A percentile compares a stretch with the other conserved stretches of the same genome.
Evolutionary conservation across 1,140 invertebrate genomes (phyloP).

Genomic region (Zophobas morio): DNA sequence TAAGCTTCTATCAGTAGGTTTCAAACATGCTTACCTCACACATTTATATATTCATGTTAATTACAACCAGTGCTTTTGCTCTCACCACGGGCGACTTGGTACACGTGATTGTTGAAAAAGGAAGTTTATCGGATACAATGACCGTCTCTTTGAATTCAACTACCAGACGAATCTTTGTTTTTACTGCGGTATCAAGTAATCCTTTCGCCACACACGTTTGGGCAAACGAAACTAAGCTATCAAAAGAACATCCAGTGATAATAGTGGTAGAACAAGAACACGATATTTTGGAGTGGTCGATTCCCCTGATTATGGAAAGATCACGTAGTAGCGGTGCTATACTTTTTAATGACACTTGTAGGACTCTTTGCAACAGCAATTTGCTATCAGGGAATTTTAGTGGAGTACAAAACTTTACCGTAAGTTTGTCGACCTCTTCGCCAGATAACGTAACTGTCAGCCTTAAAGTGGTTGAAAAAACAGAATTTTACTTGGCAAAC

Average conservation of each 20-base stretch:
- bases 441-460: conserved; percentile 68
- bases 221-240: neutral
- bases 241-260: neutral
- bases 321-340: neutral
- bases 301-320: neutral
- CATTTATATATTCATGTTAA: too few species aligned
- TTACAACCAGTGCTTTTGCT: too few species aligned
- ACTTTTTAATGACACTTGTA: neutral
- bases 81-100: too few species aligned
- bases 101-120: too few species aligned
- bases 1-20: too few species aligned
- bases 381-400: neutral
- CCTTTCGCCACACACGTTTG: neutral
- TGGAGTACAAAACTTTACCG: conserved; percentile 67
- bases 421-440: conserved; percentile 76
- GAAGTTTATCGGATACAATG: too few species aligned
- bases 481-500: conserved; percentile 71
- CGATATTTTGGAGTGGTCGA: neutral
- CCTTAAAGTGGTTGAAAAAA: conserved; percentile 70
- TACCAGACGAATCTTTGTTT: too few species aligned
- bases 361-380: neutral
- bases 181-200: neutral
- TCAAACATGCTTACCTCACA: too few species aligned
- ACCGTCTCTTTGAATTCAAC: too few species aligned
- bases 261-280: neutral